Base-by-base conservation (phyloP, 2,113 vertebrate species). In the Steatornis caripensis region DNA sequence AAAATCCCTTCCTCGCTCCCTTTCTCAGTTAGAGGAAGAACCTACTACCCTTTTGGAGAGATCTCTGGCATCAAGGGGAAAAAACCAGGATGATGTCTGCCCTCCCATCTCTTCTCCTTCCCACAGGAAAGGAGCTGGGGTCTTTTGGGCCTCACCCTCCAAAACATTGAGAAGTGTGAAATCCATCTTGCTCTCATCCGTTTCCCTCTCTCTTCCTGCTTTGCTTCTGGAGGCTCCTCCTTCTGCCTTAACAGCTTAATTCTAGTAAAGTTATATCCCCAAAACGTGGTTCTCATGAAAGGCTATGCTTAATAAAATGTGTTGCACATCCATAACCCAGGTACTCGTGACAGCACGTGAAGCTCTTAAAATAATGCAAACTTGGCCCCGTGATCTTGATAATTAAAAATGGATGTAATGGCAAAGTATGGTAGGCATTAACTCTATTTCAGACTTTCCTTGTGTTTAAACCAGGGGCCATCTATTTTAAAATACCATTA, bases 371-470 rank as follows among this genome's bases (percentile, higher is more conserved):
- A 88, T 91, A 80, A 30, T 26, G 20, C 55, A 66, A 74, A 87
- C 19, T 70, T 87, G 70, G 30, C 51, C 58, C 2, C 4, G 68
- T 87, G 58, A 78, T 95, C 58, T 36, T 78, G 51, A 49, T 97
- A 91, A 94, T 96, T 95, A 97, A 95, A 97, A 96, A 94, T 87
- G n/a, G 72, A 93, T 93, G 84, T 79, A 82, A 95, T 54, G n/a
- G 54, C 48, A 45, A 82, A 89, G 49, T 62, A 39, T 49, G 66
- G 68, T 41, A 77, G 62, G 29, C 6, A 12, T 85, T 92, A 90
- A 77, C 55, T 69, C 30, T 72, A 14, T 76, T 92, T 95, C 80
- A 89, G 46, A 37, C 54, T 86, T 78, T 54, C 58, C 65, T 81
- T 90, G 80, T 72, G 36, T 95, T 96, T 95, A 95, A 95, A 95